Evolutionary conservation across 2,113 vertebrate genomes (phyloP).

Genomic region (Stomatorhinus ivindoensis): DNA sequence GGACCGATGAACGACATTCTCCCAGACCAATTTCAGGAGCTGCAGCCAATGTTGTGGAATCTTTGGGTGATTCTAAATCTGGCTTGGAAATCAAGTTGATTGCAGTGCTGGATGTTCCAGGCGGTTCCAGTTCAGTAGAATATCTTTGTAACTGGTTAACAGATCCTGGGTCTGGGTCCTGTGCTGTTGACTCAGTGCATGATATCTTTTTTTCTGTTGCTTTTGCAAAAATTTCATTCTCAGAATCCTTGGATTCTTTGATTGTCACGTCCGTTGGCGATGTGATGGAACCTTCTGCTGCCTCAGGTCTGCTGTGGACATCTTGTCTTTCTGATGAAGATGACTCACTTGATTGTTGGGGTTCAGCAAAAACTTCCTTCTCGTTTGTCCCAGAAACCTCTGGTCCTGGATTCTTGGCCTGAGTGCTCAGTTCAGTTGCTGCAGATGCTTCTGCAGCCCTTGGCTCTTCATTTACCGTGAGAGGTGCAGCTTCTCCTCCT

Average conservation of each 20-base stretch:
- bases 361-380: neutral
- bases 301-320: neutral
- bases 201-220: conserved; percentile 17
- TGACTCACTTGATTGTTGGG: neutral
- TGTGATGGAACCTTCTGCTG: neutral
- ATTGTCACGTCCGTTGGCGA: neutral
- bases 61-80: neutral
- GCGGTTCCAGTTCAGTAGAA: neutral
- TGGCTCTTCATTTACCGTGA: neutral
- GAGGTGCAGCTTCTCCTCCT: neutral
- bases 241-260: neutral
- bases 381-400: neutral
- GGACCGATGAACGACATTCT: conserved; percentile 4
- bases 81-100: neutral
- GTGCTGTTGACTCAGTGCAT: conserved; percentile 9
- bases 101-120: neutral
- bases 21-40: neutral
- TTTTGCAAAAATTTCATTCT: conserved; percentile 4
- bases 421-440: neutral
- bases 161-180: neutral
- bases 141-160: neutral
- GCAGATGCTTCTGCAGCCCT: neutral
- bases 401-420: neutral
- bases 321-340: neutral
- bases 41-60: neutral